Evolutionary conservation across 2,888 invertebrate genomes (phyloP).

Genomic region (Melipona beecheii): DNA sequence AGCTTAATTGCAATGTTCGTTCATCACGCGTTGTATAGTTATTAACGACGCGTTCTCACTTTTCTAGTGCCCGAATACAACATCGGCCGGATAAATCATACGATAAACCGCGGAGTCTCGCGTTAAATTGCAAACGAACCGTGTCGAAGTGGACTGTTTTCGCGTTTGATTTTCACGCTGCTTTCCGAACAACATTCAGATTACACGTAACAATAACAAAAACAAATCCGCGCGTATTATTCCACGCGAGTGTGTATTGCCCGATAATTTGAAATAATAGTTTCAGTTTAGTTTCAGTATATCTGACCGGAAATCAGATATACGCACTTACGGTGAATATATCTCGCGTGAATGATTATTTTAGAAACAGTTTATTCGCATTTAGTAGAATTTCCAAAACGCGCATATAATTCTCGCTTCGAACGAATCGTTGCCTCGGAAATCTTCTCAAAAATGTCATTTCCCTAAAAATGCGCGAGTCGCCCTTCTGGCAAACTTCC

Average conservation of each 20-base stretch:
- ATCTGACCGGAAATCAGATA: too few species aligned
- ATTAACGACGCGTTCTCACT: slow-evolving; percentile 24
- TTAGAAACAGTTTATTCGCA: too few species aligned
- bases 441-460: too few species aligned
- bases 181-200: background rate
- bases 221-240: background rate
- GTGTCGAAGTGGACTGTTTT: background rate
- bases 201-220: background rate
- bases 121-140: background rate
- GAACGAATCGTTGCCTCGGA: too few species aligned
- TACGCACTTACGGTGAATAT: too few species aligned
- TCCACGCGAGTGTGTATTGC: background rate
- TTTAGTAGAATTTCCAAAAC: too few species aligned
- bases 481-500: background rate
- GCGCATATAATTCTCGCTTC: too few species aligned
- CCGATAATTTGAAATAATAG: background rate
- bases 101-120: background rate
- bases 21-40: slow-evolving; percentile 16
- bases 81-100: slow-evolving; percentile 7
- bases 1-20: slow-evolving; percentile 43
- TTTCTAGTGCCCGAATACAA: slow-evolving; percentile 16
- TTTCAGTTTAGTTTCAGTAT: background rate
- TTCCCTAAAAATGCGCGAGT: too few species aligned
- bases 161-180: background rate
- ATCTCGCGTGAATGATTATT: too few species aligned